Percentiles rank a stretch among this genome's conserved stretches.
Conservation (phyloP, 2,888 invertebrate genomes). For the Chloromyia formosa region DNA sequence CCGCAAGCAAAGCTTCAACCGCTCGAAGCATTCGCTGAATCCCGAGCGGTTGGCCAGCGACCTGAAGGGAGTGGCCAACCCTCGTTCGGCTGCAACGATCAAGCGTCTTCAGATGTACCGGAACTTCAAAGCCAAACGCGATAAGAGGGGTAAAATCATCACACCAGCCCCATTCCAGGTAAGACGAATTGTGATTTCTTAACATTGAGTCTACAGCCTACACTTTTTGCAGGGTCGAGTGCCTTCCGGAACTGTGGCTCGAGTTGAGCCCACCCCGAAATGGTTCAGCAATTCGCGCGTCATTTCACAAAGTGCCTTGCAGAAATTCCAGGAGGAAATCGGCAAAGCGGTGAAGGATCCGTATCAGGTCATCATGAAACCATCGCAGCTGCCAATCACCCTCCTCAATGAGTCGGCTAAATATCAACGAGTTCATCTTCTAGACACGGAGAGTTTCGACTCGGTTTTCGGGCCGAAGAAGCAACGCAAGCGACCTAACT, state of each 20-base stretch:
- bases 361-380: conserved; percentile 97
- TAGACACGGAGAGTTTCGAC: conserved; percentile 95
- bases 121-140: conserved; percentile 94
- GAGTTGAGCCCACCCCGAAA: conserved; percentile 96
- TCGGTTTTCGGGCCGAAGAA: conserved; percentile 96
- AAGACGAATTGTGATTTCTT: conserved; percentile 50
- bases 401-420: conserved; percentile 92
- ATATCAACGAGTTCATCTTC: conserved; percentile 88
- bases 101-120: conserved; percentile 98
- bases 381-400: conserved; percentile 93
- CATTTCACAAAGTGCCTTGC: conserved; percentile 88
- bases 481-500: conserved; percentile 87
- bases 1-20: conserved; percentile 85
- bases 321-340: conserved; percentile 93
- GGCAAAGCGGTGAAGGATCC: conserved; percentile 95
- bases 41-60: conserved; percentile 84
- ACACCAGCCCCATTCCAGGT: conserved; percentile 94
- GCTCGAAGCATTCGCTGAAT: conserved; percentile 93
- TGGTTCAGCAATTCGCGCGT: conserved; percentile 99
- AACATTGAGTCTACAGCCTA: background rate
- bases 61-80: conserved; percentile 84
- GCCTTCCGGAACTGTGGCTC: conserved; percentile 86
- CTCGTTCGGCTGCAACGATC: conserved; percentile 91
- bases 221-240: conserved; percentile 70
- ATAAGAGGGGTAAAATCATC: conserved; percentile 88